These are phyloP conservation scores for Hippopotamyrus pictus DNA, from an alignment of 2,797 vertebrate genomes.

Conservation along the genomic window DNA sequence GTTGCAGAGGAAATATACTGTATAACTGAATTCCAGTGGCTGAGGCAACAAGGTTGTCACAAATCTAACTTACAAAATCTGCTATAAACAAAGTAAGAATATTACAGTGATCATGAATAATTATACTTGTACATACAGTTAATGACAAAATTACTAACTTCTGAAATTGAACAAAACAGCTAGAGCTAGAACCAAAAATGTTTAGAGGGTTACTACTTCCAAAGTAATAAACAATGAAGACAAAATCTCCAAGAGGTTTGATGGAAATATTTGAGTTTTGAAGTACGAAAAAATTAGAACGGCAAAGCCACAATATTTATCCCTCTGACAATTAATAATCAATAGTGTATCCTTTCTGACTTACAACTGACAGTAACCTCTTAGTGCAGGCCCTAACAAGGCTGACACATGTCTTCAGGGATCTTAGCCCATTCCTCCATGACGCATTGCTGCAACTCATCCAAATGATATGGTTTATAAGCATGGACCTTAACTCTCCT, in stretches of 20 bases:
- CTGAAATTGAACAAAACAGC: neutral
- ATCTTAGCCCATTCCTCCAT: neutral
- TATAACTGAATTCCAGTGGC: neutral
- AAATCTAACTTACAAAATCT: neutral
- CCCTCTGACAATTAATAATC: neutral
- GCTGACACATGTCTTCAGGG: neutral
- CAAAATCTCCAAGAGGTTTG: neutral
- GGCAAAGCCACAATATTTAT: neutral
- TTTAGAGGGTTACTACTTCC: neutral
- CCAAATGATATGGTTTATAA: neutral
- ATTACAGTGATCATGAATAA: neutral
- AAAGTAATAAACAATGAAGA: neutral
- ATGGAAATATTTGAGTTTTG: neutral
- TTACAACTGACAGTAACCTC: neutral
- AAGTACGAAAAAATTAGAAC: neutral
- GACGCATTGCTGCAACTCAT: neutral
- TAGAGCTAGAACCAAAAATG: neutral
- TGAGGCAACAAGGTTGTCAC: neutral
- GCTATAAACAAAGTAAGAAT: neutral
- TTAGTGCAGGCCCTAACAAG: neutral
- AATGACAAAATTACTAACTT: neutral
- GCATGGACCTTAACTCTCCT: neutral
- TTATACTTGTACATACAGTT: neutral
- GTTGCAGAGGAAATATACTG: neutral
- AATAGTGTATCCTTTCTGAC: neutral